Percentiles rank a stretch among this genome's conserved stretches.
phyloP scores from a whole-genome alignment of 2,888 invertebrate species.

The Nasonia oneida region DNA sequence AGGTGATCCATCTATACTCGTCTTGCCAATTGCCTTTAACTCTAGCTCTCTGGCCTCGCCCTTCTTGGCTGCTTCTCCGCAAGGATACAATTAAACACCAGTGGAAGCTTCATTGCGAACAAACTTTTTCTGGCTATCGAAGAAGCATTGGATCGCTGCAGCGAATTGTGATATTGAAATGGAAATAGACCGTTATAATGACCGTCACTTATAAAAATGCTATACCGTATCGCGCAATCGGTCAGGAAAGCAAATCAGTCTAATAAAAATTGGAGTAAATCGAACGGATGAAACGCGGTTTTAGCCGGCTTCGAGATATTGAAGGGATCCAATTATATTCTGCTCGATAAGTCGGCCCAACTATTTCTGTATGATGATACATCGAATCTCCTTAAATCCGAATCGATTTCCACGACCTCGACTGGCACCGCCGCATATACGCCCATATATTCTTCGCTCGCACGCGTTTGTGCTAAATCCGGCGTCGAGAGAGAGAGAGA shows the following conservation, averaged over 20 bases:
- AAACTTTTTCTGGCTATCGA: neutral
- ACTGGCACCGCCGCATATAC: neutral
- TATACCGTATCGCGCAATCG: too few relatives aligned
- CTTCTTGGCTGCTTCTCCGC: neutral
- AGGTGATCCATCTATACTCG: slow-evolving; percentile 36
- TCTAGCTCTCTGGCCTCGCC: neutral
- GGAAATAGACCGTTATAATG: neutral
- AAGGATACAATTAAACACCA: neutral
- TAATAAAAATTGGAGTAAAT: neutral
- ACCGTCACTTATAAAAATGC: too few relatives aligned
- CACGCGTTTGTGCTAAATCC: neutral
- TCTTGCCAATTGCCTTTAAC: slow-evolving; percentile 6
- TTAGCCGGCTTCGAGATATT: neutral
- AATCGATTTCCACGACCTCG: slow-evolving; percentile 11
- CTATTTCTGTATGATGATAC: neutral
- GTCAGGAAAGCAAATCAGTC: too few relatives aligned
- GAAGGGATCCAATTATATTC: neutral
- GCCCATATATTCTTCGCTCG: neutral
- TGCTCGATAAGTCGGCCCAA: neutral
- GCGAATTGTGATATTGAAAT: neutral
- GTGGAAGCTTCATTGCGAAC: neutral
- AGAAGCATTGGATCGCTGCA: neutral
- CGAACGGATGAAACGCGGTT: neutral
- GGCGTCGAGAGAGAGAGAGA: neutral
- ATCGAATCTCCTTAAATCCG: slow-evolving; percentile 12